Percentiles rank a stretch among this genome's conserved stretches.
Evolutionary conservation across 2,888 invertebrate genomes (phyloP).

Genomic region (Callosobruchus maculatus): DNA sequence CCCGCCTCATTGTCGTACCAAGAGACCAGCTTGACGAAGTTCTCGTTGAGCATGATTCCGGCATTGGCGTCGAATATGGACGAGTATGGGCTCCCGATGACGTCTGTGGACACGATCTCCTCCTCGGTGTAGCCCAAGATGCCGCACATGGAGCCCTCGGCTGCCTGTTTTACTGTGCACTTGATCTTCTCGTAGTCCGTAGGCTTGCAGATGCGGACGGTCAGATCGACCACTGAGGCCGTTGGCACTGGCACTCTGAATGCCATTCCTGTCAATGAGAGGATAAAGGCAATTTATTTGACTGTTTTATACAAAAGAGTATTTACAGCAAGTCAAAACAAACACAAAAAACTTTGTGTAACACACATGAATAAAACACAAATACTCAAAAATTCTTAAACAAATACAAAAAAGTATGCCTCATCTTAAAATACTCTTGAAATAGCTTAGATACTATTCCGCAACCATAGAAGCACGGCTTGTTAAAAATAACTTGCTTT

Average conservation of each 20-base stretch:
- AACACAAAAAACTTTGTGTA: too few species aligned
- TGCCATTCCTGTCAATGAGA: conserved; percentile 59
- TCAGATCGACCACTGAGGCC: conserved; percentile 78
- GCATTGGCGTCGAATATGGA: conserved; percentile 78
- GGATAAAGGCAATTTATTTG: too few species aligned
- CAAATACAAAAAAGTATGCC: too few species aligned
- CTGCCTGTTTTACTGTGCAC: conserved; percentile 54
- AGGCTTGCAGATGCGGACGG: conserved; percentile 68
- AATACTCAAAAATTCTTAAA: too few species aligned
- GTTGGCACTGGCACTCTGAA: conserved; percentile 79
- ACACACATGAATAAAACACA: too few species aligned
- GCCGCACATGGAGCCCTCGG: conserved; percentile 58
- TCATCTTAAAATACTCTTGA: too few species aligned
- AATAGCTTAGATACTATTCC: too few species aligned
- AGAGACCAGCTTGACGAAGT: conserved; percentile 77
- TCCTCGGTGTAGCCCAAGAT: conserved; percentile 69
- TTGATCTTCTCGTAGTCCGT: conserved; percentile 70
- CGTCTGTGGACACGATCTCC: conserved; percentile 68
- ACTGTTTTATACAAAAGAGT: too few species aligned
- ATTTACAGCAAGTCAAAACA: too few species aligned
- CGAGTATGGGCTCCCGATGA: conserved; percentile 52
- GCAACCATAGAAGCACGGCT: too few species aligned
- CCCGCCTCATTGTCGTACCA: conserved; percentile 91
- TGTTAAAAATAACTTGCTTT: too few species aligned
- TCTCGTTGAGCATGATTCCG: conserved; percentile 68